phyloP scores from a whole-genome alignment of 2,888 invertebrate species.

The Drosophila greeni region DNA sequence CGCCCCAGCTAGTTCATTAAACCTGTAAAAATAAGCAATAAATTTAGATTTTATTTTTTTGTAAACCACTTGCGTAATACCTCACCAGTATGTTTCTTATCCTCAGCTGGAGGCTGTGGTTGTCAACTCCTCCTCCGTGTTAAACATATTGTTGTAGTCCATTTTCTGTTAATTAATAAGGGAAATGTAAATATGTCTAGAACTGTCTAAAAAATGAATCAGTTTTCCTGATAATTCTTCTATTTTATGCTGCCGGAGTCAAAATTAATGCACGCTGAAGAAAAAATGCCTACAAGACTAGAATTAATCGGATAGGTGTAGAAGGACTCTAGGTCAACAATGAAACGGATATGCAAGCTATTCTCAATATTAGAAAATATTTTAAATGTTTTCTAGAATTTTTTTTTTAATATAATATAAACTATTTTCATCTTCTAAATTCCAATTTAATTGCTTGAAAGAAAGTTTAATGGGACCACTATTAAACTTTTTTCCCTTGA shows the following conservation, averaged over 20 bases:
- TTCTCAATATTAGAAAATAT: not conserved
- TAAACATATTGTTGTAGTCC: not conserved
- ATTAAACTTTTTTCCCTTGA: not conserved
- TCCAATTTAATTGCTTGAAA: not conserved
- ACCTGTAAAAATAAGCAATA: too few relatives aligned
- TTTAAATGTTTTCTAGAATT: not conserved
- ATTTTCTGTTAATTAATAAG: not conserved
- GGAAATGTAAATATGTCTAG: not conserved
- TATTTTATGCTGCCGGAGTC: not conserved
- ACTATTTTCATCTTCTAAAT: not conserved
- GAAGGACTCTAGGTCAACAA: not conserved
- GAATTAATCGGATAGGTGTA: not conserved
- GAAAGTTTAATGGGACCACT: conserved; percentile 4
- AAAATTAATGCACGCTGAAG: not conserved
- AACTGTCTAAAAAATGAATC: not conserved
- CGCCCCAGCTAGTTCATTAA: too few relatives aligned
- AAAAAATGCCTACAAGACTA: not conserved
- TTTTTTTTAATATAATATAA: not conserved
- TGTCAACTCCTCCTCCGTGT: too few relatives aligned
- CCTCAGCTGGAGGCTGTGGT: too few relatives aligned
- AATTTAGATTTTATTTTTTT: too few relatives aligned
- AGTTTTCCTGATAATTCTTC: not conserved
- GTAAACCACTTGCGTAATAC: too few relatives aligned
- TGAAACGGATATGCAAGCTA: not conserved
- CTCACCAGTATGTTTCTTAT: too few relatives aligned